These are phyloP conservation scores for Cryptoblepharus egeriae DNA, from an alignment of 2,797 vertebrate species.

Conservation along the genomic window DNA sequence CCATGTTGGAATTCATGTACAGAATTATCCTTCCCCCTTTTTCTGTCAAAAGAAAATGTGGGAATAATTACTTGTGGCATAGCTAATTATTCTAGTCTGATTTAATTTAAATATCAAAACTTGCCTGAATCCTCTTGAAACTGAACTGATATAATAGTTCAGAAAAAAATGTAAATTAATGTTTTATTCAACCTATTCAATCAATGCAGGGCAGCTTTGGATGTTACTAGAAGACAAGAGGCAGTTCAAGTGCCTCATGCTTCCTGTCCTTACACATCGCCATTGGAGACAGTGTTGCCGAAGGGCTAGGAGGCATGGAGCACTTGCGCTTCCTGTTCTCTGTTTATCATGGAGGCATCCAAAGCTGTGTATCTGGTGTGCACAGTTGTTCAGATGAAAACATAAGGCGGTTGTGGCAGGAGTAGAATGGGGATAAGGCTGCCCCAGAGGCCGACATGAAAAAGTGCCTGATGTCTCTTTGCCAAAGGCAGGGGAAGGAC, in stretches of 20 bases:
- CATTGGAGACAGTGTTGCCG: neutral
- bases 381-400: no score
- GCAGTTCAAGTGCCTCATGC: neutral
- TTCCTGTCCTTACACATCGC: neutral
- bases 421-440: no score
- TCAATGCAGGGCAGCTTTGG: neutral
- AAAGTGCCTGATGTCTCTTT: no score
- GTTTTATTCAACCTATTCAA: neutral
- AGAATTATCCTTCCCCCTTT: neutral
- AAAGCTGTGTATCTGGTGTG: neutral
- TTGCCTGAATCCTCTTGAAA: neutral
- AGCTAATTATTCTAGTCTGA: slow-evolving; percentile 20
- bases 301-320: neutral
- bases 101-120: slow-evolving; percentile 17
- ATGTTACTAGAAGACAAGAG: neutral
- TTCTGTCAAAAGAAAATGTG: slow-evolving; percentile 1
- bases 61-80: slow-evolving; percentile 19
- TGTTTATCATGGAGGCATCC: neutral
- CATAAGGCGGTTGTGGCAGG: no score
- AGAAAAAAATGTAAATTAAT: neutral
- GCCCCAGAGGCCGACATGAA: no score
- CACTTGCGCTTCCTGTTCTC: neutral
- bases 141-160: neutral
- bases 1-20: neutral
- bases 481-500: no score